Base-by-base conservation (phyloP, 2,888 invertebrate genomes). In the Heterodera filipjevi region DNA sequence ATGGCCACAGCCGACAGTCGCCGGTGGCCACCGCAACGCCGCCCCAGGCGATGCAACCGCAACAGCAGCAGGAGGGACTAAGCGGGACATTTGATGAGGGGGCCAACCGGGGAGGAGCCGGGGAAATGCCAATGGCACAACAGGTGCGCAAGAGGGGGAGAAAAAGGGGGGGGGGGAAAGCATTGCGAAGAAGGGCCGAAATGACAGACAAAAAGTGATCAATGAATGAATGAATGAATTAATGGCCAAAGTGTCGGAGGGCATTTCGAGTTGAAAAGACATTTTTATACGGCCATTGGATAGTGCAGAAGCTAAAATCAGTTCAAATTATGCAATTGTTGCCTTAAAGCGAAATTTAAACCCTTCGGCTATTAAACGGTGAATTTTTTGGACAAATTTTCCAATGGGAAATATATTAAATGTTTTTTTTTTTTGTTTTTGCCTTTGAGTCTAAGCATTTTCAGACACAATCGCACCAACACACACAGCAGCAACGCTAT, bases 1-100 rank as follows among this genome's bases (percentile, higher is more conserved):
- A 59, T 59, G 59, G 59, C 59, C 59, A 59, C 59, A 59, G 27
- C 59, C 59, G 59, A 59, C 59, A 59, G 22, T 59, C 59, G 59
- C 59, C 59, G 27, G 59, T 59, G 59, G 59, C 59, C 59, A 59
- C 27, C 22, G 59, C 59, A 59, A 59, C 59, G 27, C 59, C 59
- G 59, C 59, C 59, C 59, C 59, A 59, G 59, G 59, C 59, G 59
- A 59, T 27, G 27, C 59, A 59, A 59, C n/a, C 59, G 59, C 59
- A 5, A 12, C 59, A 59, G 27, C 59, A 19, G 59, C 59, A 19
- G 59, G 59, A 59, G 2, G 59, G 59, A 19, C 8, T 59, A 8
- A 22, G 59, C 59, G 59, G 59, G 27, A 27, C 27, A 19, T 59
- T 27, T 59, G 59, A 59, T 8, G 59, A 59, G 59, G 27, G n/a